phyloP scores from a whole-genome alignment of 2,888 invertebrate species.

The Colostygia pectinataria region DNA sequence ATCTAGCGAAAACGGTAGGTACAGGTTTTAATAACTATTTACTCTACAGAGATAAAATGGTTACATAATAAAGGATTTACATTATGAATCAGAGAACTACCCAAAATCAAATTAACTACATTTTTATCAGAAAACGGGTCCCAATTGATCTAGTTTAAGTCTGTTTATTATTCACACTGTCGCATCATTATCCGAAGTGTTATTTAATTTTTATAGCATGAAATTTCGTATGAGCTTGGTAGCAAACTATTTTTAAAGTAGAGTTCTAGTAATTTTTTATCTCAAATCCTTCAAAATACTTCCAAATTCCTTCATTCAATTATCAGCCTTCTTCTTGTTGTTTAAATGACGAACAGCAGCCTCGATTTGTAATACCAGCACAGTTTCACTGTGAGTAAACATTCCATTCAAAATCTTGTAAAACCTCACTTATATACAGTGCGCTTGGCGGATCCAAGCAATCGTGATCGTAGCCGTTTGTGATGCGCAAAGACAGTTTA shows the following conservation, averaged over 20 bases:
- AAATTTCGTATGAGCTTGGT: too few relatives aligned
- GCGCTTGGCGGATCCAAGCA: too few relatives aligned
- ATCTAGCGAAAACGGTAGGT: too few relatives aligned
- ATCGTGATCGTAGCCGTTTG: too few relatives aligned
- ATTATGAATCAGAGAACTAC: too few relatives aligned
- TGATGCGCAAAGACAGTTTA: too few relatives aligned
- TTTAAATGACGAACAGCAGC: slow-evolving; percentile 31
- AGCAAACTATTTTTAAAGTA: too few relatives aligned
- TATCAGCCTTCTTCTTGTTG: slow-evolving; percentile 37
- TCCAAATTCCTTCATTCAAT: slow-evolving; percentile 40
- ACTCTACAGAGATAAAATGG: too few relatives aligned
- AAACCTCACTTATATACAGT: slow-evolving; percentile 1
- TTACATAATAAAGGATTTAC: too few relatives aligned
- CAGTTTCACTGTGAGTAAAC: slow-evolving; percentile 50
- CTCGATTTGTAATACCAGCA: slow-evolving; percentile 33
- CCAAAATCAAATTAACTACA: too few relatives aligned
- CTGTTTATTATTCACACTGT: not conserved
- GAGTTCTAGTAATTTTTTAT: slow-evolving; percentile 35
- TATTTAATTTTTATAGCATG: not conserved
- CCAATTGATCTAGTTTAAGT: slow-evolving; percentile 24
- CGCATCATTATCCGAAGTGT: not conserved
- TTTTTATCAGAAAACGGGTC: too few relatives aligned
- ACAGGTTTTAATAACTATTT: too few relatives aligned
- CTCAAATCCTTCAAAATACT: slow-evolving; percentile 36
- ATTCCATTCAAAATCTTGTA: slow-evolving; percentile 10